Evolutionary conservation across 1,140 invertebrate species (phyloP).

Genomic region (Gryon sp.): DNA sequence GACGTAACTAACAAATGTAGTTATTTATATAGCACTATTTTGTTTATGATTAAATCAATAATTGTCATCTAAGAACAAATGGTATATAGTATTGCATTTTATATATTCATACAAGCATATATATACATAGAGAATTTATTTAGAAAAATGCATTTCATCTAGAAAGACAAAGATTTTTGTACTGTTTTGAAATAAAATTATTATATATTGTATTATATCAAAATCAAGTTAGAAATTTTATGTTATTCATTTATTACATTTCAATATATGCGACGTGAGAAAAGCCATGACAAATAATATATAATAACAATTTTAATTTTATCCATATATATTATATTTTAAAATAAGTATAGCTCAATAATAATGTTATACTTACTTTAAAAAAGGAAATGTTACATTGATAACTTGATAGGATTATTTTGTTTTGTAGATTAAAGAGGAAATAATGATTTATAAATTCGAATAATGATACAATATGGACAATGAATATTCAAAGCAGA

Average conservation of each 20-base stretch:
- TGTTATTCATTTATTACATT: too few species aligned
- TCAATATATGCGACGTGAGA: constrained; percentile 4
- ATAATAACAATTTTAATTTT: too few species aligned
- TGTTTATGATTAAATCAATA: too few species aligned
- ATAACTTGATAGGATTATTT: constrained; percentile 19
- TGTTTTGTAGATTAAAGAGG: constrained; percentile 16
- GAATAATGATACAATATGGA: constrained; percentile 39
- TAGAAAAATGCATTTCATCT: constrained; percentile 19
- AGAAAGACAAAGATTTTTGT: constrained; percentile 22
- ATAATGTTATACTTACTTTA: constrained; percentile 17
- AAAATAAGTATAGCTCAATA: constrained; percentile 8
- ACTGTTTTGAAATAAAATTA: constrained; percentile 21
- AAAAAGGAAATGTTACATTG: constrained; percentile 14
- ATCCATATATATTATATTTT: constrained; percentile 9
- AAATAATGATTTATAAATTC: too few species aligned
- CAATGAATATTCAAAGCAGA: constrained; percentile 42
- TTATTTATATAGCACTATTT: too few species aligned
- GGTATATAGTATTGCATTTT: constrained; percentile 36
- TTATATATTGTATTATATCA: constrained; percentile 12
- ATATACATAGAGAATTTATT: constrained; percentile 36
- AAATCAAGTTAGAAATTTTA: constrained; percentile 2
- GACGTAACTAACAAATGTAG: too few species aligned
- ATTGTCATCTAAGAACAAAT: constrained; percentile 11
- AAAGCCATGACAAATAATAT: constrained; percentile 54
- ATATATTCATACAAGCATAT: constrained; percentile 35